A percentile compares a stretch with the other conserved stretches of the same genome.
These are phyloP conservation scores for Drosophila ohnishii DNA, from an alignment of 1,140 invertebrate species.

Conservation along the genomic window DNA sequence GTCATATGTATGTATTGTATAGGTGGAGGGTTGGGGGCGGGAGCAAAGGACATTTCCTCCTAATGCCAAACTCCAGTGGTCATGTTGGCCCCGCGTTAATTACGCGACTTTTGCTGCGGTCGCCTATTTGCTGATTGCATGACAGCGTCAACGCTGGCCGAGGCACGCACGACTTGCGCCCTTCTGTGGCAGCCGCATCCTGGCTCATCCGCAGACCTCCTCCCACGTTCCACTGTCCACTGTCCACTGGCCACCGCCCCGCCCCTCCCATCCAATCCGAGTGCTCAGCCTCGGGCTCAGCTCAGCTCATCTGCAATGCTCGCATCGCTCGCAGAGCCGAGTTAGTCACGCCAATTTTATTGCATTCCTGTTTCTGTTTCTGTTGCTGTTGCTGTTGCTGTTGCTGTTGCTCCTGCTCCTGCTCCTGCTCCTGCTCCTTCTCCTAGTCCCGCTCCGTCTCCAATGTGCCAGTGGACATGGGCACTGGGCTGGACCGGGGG, in stretches of 20 bases:
- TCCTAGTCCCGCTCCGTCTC: neutral
- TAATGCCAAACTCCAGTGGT: slow-evolving; percentile 19
- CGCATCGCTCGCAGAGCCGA: slow-evolving; percentile 30
- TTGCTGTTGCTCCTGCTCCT: too few species aligned
- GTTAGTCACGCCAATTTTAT: slow-evolving; percentile 79
- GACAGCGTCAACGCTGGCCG: slow-evolving; percentile 55
- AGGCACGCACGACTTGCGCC: slow-evolving; percentile 69
- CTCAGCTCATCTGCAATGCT: slow-evolving; percentile 40
- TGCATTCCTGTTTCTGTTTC: slow-evolving; percentile 64
- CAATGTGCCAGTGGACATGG: neutral
- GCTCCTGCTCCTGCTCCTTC: slow-evolving; percentile 4
- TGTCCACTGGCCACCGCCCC: neutral
- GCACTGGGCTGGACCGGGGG: neutral
- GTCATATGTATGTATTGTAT: neutral
- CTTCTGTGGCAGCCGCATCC: slow-evolving; percentile 21
- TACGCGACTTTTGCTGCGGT: slow-evolving; percentile 79
- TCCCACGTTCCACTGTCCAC: neutral
- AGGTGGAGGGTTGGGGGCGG: neutral
- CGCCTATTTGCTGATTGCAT: slow-evolving; percentile 79
- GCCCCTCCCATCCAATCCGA: neutral
- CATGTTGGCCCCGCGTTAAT: slow-evolving; percentile 64
- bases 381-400: slow-evolving; percentile 19
- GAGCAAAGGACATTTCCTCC: neutral
- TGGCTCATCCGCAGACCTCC: neutral
- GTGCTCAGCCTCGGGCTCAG: slow-evolving; percentile 27